Base-by-base conservation (phyloP, 2,797 vertebrate genomes). In the Schizopygopsis malacanthus region DNA sequence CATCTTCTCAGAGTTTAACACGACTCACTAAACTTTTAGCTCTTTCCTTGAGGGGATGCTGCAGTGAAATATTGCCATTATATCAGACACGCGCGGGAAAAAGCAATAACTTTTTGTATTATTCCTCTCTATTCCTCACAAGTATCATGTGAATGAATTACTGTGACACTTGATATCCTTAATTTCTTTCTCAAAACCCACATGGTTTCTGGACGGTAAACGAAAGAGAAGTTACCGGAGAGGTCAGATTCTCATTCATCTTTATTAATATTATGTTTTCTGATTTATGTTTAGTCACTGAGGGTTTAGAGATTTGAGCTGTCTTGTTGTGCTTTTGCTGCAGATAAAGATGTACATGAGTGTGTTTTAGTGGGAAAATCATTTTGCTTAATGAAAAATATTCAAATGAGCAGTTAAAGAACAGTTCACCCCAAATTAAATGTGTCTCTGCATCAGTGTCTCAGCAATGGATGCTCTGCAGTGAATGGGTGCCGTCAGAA, bases 1-100 rank as follows among this genome's bases (percentile, higher is more conserved):
- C 52, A 10, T 78, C 54, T 59, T 59, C 52, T 59, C 75, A 22
- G 75, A 77, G 52, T 78, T 59, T 59, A 59, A 76, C 28, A 22
- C 18, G 6, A 78, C 76, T 78, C 54, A 25, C 20, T 59, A 41
- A 78, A 59, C 52, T 78, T 59, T 41, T 78, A n/a, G 7, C 12
- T 59, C 37, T 41, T 78, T n/a, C 37, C 37, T 59, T 15, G 76
- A 78, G 76, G 52, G 76, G 52, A 41, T 8, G 22, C 11, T 15
- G 33, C 6, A 6, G 33, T 9, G 50, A 56, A 54, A 78, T 41
- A 15, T 59, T 41, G 13, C 11, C 12, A 7, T 59, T 77, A 59
- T 59, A 33, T n/a, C 52, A 41, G 75, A 41, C 20, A 56, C 37
- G 1, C 33, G 4, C 39, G 6, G 33, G 12, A 56, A 9, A 78